Evolutionary conservation across 2,888 invertebrate species (phyloP).

Genomic region (Amiota mariae): DNA sequence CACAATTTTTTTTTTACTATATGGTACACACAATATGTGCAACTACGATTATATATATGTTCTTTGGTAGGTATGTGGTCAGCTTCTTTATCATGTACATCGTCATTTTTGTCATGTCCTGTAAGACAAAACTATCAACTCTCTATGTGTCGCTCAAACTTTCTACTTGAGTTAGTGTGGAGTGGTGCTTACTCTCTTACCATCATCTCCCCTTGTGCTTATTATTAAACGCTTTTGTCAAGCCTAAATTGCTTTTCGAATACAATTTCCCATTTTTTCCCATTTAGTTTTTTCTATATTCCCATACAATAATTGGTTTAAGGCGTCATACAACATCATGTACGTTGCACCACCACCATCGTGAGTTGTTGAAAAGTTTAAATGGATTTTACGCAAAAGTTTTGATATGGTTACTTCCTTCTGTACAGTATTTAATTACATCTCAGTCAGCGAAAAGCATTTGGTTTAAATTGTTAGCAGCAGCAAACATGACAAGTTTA

Average conservation of each 20-base stretch:
- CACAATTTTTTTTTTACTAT: background rate
- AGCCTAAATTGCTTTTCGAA: conserved; percentile 57
- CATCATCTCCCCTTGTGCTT: conserved; percentile 38
- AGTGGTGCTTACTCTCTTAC: conserved; percentile 1
- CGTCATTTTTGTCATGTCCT: conserved; percentile 36
- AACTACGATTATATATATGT: background rate
- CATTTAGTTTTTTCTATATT: background rate
- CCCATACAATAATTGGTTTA: background rate
- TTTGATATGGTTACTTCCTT: conserved; percentile 50
- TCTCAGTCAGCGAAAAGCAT: background rate
- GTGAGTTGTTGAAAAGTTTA: conserved; percentile 65
- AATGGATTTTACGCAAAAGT: conserved; percentile 62
- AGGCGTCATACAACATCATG: background rate
- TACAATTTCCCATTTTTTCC: background rate
- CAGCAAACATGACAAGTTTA: too few relatives aligned
- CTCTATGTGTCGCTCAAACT: conserved; percentile 12
- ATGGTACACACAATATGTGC: too few relatives aligned
- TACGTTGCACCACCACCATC: conserved; percentile 40
- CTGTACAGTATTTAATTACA: conserved; percentile 26
- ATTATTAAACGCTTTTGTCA: conserved; percentile 60
- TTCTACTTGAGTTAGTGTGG: conserved; percentile 21
- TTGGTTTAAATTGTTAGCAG: background rate
- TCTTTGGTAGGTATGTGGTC: conserved; percentile 30
- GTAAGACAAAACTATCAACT: conserved; percentile 40
- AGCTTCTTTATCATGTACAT: conserved; percentile 8